Base-by-base conservation (phyloP, 2,113 vertebrate species). In the Alligator sinensis region DNA sequence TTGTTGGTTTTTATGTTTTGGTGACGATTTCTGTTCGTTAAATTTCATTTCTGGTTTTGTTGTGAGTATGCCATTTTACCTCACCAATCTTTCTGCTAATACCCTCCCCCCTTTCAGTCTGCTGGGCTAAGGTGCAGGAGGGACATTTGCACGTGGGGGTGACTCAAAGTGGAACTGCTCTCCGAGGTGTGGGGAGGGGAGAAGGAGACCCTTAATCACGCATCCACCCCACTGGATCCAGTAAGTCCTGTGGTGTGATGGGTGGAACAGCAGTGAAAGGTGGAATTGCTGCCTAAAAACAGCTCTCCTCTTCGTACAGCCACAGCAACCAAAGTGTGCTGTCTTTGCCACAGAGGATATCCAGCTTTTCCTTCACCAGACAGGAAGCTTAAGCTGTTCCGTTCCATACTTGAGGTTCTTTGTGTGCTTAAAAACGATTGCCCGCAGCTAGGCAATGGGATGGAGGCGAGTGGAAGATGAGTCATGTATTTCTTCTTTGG, bases 1-100 rank as follows among this genome's bases (percentile, higher is more conserved):
- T 80, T 82, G 82, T 96, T 96, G 84, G 10, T 89, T 94, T 96
- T 92, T 18, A 74, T 96, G 87, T 96, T 96, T 97, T 92, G 60
- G 72, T 96, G 86, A 83, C 54, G 89, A 22, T 21, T 5, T 79
- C 58, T 86, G 38, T 96, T 82, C 76, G 80, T 97, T 90, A 68
- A 94, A 92, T 94, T 96, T 98, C 90, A 92, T 98, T 98, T 97
- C 92, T 91, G 64, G 85, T 98, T 96, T 90, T 96, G 55, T 94
- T 96, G 88, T 98, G 84, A 93, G 59, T 96, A 95, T 95, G 96
- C 94, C 94, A 93, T 97, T 97, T 93, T 96, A 96, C 97, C 97
- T 97, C 97, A 97, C 97, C 95, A 96, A 96, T 97, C 95, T 98
- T 97, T 97, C 97, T 97, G 96, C 97, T 98, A 97, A 98, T 97